Evolutionary conservation across 2,797 vertebrate genomes (phyloP).

Genomic region (Pseudochirops corinnae): DNA sequence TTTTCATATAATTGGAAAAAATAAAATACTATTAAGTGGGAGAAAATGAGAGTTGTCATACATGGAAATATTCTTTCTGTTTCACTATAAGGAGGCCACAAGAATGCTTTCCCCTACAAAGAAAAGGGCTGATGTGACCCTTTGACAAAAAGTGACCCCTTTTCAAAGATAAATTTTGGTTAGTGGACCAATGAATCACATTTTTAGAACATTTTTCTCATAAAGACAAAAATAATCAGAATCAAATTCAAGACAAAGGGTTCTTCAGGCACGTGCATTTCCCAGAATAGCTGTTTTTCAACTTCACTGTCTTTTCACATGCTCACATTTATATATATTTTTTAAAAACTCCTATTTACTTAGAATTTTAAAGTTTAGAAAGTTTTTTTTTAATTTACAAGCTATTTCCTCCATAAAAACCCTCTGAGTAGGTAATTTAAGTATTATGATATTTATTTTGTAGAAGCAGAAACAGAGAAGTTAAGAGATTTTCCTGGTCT

Average conservation of each 20-base stretch:
- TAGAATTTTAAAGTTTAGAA: background rate
- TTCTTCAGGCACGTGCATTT: background rate
- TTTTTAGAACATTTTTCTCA: conserved; percentile 3
- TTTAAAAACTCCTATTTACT: background rate
- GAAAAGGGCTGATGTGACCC: background rate
- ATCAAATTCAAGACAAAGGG: background rate
- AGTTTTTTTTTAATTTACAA: background rate
- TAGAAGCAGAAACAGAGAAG: background rate
- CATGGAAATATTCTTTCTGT: background rate
- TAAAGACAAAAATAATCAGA: background rate
- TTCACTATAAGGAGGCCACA: background rate
- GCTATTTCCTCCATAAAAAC: background rate
- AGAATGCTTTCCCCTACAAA: background rate
- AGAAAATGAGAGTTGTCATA: background rate
- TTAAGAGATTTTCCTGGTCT: background rate
- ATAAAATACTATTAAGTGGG: too few species aligned
- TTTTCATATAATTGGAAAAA: too few species aligned
- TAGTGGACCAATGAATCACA: background rate
- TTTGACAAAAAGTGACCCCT: background rate
- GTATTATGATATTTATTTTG: background rate
- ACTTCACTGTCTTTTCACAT: background rate
- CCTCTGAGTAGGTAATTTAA: background rate
- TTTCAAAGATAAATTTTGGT: background rate
- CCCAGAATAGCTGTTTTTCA: background rate
- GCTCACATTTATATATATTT: background rate